Evolutionary conservation across 2,113 vertebrate genomes (phyloP), one percentile per base, ranked within the genome.

Genomic region (Amphiprion ocellaris): DNA sequence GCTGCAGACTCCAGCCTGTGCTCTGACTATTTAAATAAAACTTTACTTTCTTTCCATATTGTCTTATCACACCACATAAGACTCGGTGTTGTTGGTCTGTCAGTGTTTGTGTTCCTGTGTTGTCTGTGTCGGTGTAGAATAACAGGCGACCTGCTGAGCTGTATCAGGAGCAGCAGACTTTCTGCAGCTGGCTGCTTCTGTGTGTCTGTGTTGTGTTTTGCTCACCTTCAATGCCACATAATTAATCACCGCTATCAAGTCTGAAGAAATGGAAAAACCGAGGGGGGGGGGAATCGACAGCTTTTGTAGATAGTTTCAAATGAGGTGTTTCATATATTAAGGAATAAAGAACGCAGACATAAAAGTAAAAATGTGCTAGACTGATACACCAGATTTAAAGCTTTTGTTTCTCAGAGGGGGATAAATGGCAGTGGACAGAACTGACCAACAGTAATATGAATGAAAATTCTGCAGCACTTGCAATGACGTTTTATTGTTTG

Each of bases 101-200:
- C 37, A 64, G 50, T 63, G 46, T 61, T 23, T 44, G n/a, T 26
- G 58, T 28, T 26, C 33, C 28, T 39, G 55, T 60, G 28, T 71
- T 59, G 53, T 65, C 67, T 80, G 47, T 72, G 37, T 47, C 46
- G 2, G 17, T n/a, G 0, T 56, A 69, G 56, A 37, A 24, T 30
- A 61, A 24, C n/a, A 30, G 72, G 16, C 10, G 10, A 41, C 70
- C 60, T 28, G 30, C 69, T 71, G 74, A 60, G 72, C 23, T 62
- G 23, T 60, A 81, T 69, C 24, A 68, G 52, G 46, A 75, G 23
- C 49, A 56, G 72, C 58, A 60, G 62, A 78, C 62, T 41, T 70
- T 44, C 49, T 67, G 16, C 33, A 61, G 69, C 73, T 54, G 75
- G 33, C 53, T 74, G 26, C 41, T 62, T 53, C 30, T 83, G 41